phyloP scores from a whole-genome alignment of 92 coral and sea anemone species.

The Phymanthus crucifer region DNA sequence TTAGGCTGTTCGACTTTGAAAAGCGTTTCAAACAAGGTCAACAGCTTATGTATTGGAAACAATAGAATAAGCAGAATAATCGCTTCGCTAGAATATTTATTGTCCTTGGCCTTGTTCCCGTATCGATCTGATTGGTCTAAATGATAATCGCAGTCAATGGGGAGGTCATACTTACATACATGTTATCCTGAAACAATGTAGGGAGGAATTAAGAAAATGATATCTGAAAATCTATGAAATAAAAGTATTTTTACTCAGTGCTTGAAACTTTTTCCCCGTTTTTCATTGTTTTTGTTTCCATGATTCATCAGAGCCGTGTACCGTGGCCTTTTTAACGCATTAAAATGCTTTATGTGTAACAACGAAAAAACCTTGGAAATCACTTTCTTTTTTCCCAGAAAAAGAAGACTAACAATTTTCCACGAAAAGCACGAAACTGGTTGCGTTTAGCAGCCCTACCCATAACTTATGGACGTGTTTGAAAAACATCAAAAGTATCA shows the following conservation, averaged over 20 bases:
- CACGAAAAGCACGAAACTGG: too few species aligned
- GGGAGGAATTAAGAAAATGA: neutral
- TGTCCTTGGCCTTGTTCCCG: neutral
- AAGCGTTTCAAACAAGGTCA: constrained; percentile 1
- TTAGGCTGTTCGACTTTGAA: neutral
- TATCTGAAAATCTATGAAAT: neutral
- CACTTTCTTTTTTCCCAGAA: too few species aligned
- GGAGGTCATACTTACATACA: neutral
- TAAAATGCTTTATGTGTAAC: too few species aligned
- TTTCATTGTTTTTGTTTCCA: neutral
- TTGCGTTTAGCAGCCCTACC: too few species aligned
- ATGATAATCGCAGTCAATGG: neutral
- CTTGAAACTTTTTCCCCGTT: neutral
- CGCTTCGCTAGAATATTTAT: neutral
- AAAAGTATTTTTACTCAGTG: neutral
- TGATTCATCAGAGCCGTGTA: neutral
- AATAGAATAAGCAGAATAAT: neutral
- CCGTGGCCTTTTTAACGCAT: too few species aligned
- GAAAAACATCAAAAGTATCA: too few species aligned
- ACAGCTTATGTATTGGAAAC: constrained; percentile 1
- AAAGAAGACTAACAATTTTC: too few species aligned
- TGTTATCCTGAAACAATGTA: neutral
- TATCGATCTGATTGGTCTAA: neutral
- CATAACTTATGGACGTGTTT: too few species aligned
- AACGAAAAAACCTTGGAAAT: too few species aligned